phyloP scores from a whole-genome alignment of 2,888 invertebrate species.

The Phymatocera aterrima region DNA sequence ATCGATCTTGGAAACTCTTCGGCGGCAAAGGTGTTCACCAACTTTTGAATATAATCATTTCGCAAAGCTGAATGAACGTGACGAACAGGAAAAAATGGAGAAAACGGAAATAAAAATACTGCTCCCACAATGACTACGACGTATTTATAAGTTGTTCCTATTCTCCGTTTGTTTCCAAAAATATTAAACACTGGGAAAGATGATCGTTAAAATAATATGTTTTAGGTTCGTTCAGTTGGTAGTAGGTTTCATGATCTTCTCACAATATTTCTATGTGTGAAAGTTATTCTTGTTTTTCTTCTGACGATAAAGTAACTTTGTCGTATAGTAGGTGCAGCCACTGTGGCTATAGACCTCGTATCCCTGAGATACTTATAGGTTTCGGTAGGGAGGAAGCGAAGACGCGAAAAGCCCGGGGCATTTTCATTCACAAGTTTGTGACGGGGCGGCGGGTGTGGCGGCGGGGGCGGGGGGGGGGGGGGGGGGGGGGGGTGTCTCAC shows the following conservation, averaged over 20 bases:
- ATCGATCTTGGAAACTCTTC: not conserved
- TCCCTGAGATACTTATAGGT: too few relatives aligned
- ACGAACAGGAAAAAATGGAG: not conserved
- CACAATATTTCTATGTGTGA: too few relatives aligned
- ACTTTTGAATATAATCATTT: not conserved
- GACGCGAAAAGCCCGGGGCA: not conserved
- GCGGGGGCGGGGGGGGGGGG: too few relatives aligned
- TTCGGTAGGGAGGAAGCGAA: not conserved
- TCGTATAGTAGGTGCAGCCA: too few relatives aligned
- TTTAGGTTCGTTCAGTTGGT: not conserved
- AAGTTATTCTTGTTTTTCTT: not conserved
- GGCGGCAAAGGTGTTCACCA: not conserved
- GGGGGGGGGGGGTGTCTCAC: too few relatives aligned
- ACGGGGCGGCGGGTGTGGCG: too few relatives aligned
- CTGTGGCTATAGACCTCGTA: too few relatives aligned
- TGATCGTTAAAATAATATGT: not conserved
- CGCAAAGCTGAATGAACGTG: not conserved
- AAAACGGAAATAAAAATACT: not conserved
- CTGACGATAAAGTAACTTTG: too few relatives aligned
- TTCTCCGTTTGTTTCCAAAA: too few relatives aligned
- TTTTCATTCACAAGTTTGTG: constrained; percentile 10
- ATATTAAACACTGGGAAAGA: not conserved
- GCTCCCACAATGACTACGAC: not conserved
- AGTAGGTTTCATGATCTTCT: not conserved
- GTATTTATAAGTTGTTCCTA: not conserved